These are phyloP conservation scores for Aplidium turbinatum DNA, from an alignment of 23 tunicate species.

Conservation along the genomic window DNA sequence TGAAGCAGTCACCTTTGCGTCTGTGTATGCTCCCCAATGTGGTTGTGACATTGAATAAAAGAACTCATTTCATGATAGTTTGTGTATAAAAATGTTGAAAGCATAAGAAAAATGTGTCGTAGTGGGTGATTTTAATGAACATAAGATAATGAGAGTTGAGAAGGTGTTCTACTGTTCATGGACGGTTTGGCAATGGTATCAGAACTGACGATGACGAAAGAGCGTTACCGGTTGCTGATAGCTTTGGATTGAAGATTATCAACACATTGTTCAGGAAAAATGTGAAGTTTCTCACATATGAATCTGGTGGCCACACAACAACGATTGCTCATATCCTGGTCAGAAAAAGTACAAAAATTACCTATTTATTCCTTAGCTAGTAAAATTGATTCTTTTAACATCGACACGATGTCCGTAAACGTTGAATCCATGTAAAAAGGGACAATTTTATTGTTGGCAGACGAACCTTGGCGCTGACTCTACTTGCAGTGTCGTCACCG, in stretches of 20 bases:
- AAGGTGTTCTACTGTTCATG: no score
- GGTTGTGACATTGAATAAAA: constrained; percentile 31
- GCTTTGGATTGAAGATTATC: constrained; percentile 11
- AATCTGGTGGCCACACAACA: no score
- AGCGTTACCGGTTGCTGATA: background rate
- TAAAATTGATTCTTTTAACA: no score
- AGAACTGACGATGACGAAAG: constrained; percentile 5
- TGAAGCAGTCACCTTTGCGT: background rate
- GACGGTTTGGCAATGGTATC: background rate
- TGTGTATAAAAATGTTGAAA: constrained; percentile 26
- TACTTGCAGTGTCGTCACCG: constrained; percentile 52
- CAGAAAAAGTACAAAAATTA: background rate
- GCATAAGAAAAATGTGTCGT: background rate
- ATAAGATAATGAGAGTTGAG: background rate
- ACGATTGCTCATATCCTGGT: background rate
- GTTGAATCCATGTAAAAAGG: no score
- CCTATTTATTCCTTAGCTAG: no score
- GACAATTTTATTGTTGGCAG: no score
- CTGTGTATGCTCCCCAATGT: constrained; percentile 27
- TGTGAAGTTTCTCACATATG: no score
- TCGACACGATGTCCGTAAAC: no score
- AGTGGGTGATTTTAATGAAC: constrained; percentile 7
- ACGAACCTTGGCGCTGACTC: constrained; percentile 62
- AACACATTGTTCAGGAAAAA: constrained; percentile 1
- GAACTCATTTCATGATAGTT: background rate